Conservation (phyloP, 2,888 invertebrate genomes). For the Ophioninae sp. region DNA sequence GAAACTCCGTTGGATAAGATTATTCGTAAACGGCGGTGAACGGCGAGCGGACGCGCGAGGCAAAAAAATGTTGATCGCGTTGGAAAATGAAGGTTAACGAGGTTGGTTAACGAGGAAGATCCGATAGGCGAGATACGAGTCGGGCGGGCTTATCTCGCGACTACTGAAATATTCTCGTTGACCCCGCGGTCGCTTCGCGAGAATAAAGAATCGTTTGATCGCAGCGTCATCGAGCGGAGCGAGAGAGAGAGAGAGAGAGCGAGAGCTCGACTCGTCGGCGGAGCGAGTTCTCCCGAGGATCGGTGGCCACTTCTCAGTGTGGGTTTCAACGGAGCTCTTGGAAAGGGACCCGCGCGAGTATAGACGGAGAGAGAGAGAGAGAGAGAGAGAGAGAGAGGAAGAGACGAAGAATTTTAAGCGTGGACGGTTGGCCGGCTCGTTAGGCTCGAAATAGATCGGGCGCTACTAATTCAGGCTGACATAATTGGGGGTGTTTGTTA, state of each 20-base stretch:
- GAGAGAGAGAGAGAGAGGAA: constrained; percentile 22
- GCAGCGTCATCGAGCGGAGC: constrained; percentile 48
- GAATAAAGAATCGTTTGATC: constrained; percentile 66
- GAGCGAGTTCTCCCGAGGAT: constrained; percentile 37
- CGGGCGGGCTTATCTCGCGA: constrained; percentile 17
- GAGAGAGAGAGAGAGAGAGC: constrained; percentile 14
- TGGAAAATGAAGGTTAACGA: too few relatives aligned
- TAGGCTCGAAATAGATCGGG: constrained; percentile 78
- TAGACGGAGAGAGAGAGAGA: constrained; percentile 25
- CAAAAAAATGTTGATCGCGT: too few relatives aligned
- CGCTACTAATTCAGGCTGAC: constrained; percentile 80
- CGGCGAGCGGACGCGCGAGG: too few relatives aligned
- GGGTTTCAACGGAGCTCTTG: constrained; percentile 34
- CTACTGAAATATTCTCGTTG: constrained; percentile 56
- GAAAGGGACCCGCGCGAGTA: not conserved
- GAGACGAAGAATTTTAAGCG: constrained; percentile 28
- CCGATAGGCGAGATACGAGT: constrained; percentile 31
- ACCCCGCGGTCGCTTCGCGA: constrained; percentile 57
- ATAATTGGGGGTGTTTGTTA: constrained; percentile 81
- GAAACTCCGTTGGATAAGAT: too few relatives aligned
- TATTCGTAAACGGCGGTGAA: too few relatives aligned
- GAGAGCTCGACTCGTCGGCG: constrained; percentile 48
- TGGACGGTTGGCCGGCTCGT: constrained; percentile 72
- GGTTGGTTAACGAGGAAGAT: too few relatives aligned
- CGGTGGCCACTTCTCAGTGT: constrained; percentile 1